phyloP scores from a whole-genome alignment of 2,797 vertebrate genomes.

The Coregonus sp. region DNA sequence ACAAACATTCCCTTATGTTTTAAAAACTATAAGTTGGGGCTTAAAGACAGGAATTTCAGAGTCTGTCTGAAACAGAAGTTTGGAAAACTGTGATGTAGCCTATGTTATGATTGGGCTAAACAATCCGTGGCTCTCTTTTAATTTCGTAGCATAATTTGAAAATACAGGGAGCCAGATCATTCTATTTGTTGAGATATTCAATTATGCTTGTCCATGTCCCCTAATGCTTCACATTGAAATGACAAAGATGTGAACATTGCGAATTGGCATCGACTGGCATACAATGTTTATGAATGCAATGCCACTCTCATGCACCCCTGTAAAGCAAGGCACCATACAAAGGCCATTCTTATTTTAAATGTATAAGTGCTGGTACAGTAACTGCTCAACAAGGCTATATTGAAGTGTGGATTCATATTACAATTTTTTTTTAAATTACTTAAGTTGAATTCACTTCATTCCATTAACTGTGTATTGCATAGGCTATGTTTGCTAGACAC shows the following conservation, averaged over 20 bases:
- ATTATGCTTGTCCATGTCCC: constrained; percentile 10
- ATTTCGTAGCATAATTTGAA: not conserved
- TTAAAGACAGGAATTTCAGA: not conserved
- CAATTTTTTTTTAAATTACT: too few relatives aligned
- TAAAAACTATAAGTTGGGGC: not conserved
- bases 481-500: not conserved
- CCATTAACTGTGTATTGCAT: not conserved
- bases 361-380: not conserved
- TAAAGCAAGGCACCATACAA: constrained; percentile 51
- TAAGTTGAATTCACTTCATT: not conserved
- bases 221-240: constrained; percentile 19
- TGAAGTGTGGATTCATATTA: not conserved
- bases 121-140: not conserved
- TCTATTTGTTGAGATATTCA: not conserved
- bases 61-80: not conserved
- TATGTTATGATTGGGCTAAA: not conserved
- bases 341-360: constrained; percentile 14
- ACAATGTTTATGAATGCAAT: not conserved
- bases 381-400: not conserved
- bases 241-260: not conserved
- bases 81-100: not conserved
- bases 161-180: not conserved
- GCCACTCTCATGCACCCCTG: not conserved
- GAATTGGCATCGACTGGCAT: not conserved
- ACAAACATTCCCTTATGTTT: not conserved